Evolutionary conservation across 2,113 vertebrate species (phyloP), one percentile per base, ranked within the genome.

Genomic region (Otus sunia): DNA sequence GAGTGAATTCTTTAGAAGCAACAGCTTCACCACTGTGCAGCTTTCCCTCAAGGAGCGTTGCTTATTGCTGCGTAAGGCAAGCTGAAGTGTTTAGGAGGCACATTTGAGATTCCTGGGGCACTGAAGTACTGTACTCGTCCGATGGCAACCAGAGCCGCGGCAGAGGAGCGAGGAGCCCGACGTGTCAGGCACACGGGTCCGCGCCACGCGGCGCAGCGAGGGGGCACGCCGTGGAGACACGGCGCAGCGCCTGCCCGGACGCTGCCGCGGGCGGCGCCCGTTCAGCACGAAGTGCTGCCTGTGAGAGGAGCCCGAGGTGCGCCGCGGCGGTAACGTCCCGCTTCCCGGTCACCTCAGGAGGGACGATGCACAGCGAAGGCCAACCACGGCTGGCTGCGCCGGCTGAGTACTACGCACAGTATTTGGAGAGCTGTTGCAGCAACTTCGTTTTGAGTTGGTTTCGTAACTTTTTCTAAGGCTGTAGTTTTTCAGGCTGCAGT

Each of bases 211-310:
- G 49, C 19, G 20, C 47, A 49, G 20, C 58, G 15, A 2, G 43
- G 43, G 2, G 10, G 32, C 3, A 4, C 32, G 6, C 68, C 3
- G 3, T 50, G 17, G 49, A 55, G 41, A 55, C 9, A 15, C 16
- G 3, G 11, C 18, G 19, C 5, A 3, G 49, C 56, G 12, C 41
- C 41, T 22, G 41, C 30, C 43, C 50, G 36, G 49, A 7, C 22
- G 3, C 6, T 0, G 4, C 8, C 34, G 12, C 5, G 30, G 17
- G 12, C 5, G 30, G 17, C 1, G 0, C 17, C 1, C 0, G 9
- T 20, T 59, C 45, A 26, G 34, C 22, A 25, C 1, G 4, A 59
- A 37, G 21, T 2, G 2, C 66, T 0, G 2, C 20, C 5, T 0
- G 5, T 6, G 20, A 56, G 27, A 25, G 3, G 7, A 55, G 13